Percentiles rank a stretch among this genome's conserved stretches.
phyloP scores from a whole-genome alignment of 35 echinoderm and acorn worm genomes.

The Ptychodera flava region DNA sequence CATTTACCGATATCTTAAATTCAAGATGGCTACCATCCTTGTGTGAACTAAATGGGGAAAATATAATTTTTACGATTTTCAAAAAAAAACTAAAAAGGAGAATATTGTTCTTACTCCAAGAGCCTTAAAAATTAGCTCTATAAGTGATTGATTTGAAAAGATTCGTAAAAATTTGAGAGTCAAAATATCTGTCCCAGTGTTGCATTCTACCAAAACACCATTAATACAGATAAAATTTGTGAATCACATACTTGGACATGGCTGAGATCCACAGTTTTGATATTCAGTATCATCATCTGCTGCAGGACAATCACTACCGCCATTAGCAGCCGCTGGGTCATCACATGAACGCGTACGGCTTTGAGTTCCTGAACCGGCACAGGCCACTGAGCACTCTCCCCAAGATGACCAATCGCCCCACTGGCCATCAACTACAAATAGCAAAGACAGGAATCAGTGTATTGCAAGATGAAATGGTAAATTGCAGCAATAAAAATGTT shows the following conservation, averaged over 20 bases:
- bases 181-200: too few species aligned
- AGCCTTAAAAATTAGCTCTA: too few species aligned
- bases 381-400: background rate
- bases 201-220: too few species aligned
- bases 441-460: background rate
- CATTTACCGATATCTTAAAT: too few species aligned
- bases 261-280: background rate
- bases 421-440: background rate
- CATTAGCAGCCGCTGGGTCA: background rate
- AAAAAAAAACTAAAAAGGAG: too few species aligned
- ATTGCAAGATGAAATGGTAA: background rate
- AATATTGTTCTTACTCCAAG: too few species aligned
- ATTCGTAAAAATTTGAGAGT: too few species aligned
- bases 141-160: too few species aligned
- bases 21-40: too few species aligned
- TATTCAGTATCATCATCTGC: background rate
- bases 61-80: too few species aligned
- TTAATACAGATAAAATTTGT: too few species aligned
- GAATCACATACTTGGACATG: background rate
- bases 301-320: background rate
- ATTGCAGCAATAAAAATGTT: background rate
- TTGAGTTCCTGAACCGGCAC: conserved; percentile 9
- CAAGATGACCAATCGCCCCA: background rate
- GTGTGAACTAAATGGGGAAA: too few species aligned
- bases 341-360: background rate